Evolutionary conservation across 2,888 invertebrate genomes (phyloP).

Genomic region (Gastracanthus pulcherrimus): DNA sequence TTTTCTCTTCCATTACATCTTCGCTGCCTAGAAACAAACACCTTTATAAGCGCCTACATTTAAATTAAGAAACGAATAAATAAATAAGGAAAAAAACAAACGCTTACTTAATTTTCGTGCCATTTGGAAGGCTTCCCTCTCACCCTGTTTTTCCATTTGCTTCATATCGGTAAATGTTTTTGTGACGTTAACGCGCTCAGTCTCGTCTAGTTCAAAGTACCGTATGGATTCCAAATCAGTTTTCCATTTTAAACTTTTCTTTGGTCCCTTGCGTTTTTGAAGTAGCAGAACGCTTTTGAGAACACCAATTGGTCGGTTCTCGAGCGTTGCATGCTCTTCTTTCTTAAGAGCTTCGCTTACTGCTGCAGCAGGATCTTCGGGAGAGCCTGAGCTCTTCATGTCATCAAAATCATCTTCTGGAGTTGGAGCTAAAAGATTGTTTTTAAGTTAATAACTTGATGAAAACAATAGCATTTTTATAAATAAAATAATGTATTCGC

Average conservation of each 20-base stretch:
- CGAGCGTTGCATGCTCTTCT: conserved; percentile 57
- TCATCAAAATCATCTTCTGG: conserved; percentile 71
- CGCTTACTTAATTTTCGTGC: conserved; percentile 85
- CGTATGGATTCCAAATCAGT: conserved; percentile 90
- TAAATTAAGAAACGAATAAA: conserved; percentile 3
- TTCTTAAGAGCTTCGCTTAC: conserved; percentile 60
- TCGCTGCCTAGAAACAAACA: conserved; percentile 76
- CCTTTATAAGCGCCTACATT: neutral
- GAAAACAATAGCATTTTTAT: neutral
- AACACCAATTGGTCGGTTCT: conserved; percentile 78
- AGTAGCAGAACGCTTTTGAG: conserved; percentile 87
- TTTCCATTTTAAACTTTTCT: conserved; percentile 90
- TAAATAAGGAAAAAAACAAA: neutral
- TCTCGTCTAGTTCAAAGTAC: conserved; percentile 97
- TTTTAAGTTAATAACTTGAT: too few species aligned
- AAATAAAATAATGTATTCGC: neutral
- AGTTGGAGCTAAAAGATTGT: conserved; percentile 70
- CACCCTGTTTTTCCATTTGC: conserved; percentile 91
- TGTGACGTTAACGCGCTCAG: conserved; percentile 96
- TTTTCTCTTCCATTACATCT: conserved; percentile 90
- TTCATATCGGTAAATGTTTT: conserved; percentile 95
- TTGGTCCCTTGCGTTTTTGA: conserved; percentile 87
- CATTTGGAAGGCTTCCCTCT: conserved; percentile 90
- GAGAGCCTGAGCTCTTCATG: conserved; percentile 66
- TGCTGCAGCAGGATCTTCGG: conserved; percentile 66